A percentile compares a stretch with the other conserved stretches of the same genome.
These are phyloP conservation scores for Phrynocephalus vlangalii DNA, from an alignment of 2,797 vertebrate genomes.

Conservation along the genomic window DNA sequence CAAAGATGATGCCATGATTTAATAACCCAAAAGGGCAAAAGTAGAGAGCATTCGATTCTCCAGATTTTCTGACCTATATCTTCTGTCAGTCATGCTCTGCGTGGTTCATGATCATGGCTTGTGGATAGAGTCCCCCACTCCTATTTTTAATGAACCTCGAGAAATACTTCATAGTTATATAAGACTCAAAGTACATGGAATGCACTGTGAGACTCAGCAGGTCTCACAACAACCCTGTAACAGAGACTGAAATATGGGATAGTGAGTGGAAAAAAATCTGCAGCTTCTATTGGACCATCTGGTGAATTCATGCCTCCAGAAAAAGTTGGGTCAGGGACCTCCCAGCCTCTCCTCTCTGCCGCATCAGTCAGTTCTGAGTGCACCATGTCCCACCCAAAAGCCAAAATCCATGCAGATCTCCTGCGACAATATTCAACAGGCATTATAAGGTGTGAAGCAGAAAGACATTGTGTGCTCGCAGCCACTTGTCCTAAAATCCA, in stretches of 20 bases:
- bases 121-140: neutral
- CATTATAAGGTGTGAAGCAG: neutral
- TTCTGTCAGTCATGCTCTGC: neutral
- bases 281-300: too few species aligned
- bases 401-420: neutral
- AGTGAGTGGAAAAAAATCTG: too few species aligned
- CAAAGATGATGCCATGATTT: neutral
- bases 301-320: neutral
- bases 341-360: neutral
- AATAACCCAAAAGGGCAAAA: neutral
- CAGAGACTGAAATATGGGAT: neutral
- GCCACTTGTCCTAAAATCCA: neutral
- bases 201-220: neutral
- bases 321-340: too few species aligned
- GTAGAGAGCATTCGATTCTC: neutral
- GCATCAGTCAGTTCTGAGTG: neutral
- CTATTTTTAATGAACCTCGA: neutral
- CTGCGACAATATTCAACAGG: neutral
- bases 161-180: neutral
- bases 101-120: neutral
- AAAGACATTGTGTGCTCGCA: neutral
- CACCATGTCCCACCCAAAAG: neutral
- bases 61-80: neutral
- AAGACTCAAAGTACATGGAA: neutral
- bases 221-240: neutral